A percentile compares a stretch with the other conserved stretches of the same genome.
phyloP scores from a whole-genome alignment of 2,888 invertebrate species.

The Saturnia japonica region DNA sequence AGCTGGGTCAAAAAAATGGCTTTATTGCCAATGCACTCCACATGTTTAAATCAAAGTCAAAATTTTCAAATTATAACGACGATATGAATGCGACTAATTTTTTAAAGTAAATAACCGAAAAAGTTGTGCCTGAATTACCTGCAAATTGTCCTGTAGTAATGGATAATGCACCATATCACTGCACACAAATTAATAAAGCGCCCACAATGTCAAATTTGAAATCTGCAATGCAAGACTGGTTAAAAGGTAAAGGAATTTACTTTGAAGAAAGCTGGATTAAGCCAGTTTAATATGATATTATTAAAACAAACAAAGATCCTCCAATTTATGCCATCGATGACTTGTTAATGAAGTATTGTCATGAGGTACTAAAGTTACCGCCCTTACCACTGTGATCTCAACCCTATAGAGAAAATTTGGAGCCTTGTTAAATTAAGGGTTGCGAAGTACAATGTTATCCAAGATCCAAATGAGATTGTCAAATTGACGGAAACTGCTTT shows the following conservation, averaged over 20 bases:
- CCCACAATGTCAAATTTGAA: background rate
- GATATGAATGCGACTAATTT: too few relatives aligned
- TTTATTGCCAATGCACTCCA: background rate
- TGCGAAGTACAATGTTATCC: constrained; percentile 15
- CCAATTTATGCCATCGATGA: background rate
- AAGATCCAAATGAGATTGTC: constrained; percentile 17
- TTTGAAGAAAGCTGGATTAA: background rate
- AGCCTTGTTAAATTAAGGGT: constrained; percentile 15
- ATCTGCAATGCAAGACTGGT: background rate
- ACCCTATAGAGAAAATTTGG: constrained; percentile 16
- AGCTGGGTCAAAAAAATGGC: background rate
- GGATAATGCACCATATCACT: background rate
- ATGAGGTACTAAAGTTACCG: background rate
- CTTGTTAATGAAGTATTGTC: background rate
- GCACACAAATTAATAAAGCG: background rate
- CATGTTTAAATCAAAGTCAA: background rate
- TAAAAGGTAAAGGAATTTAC: background rate
- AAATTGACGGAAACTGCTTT: constrained; percentile 16
- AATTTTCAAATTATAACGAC: background rate
- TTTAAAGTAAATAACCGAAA: too few relatives aligned
- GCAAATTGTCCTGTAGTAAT: background rate
- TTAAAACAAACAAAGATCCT: background rate
- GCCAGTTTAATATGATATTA: background rate
- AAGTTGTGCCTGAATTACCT: too few relatives aligned
- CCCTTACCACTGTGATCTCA: constrained; percentile 15